Evolutionary conservation across 30 jellyfish, hydroid and myxozoan genomes (phyloP).

Genomic region (Cassiopea andromeda): DNA sequence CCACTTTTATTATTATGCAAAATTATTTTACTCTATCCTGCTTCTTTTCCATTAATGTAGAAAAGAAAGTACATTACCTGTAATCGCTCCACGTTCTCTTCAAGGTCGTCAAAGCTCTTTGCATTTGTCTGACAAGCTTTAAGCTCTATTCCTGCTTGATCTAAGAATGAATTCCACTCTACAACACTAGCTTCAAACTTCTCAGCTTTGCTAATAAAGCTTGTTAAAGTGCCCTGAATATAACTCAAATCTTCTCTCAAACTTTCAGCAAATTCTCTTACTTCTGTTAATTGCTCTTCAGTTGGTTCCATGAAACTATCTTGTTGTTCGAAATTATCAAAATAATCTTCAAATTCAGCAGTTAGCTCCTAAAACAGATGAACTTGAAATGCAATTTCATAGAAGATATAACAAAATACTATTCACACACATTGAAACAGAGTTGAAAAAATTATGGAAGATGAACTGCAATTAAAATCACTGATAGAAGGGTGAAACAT

Average conservation of each 20-base stretch:
- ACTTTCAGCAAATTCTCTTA: not conserved
- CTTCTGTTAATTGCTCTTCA: not conserved
- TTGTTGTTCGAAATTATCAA: not conserved
- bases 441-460: too few relatives aligned
- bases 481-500: not conserved
- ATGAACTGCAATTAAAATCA: not conserved
- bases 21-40: too few relatives aligned
- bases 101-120: slow-evolving; percentile 33
- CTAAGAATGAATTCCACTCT: slow-evolving; percentile 58
- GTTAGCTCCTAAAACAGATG: slow-evolving; percentile 15
- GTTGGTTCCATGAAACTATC: not conserved
- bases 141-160: slow-evolving; percentile 47
- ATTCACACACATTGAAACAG: not conserved
- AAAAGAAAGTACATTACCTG: slow-evolving; percentile 61
- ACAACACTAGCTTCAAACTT: slow-evolving; percentile 35
- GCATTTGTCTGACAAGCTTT: slow-evolving; percentile 24
- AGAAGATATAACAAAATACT: not conserved
- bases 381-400: too few relatives aligned
- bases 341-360: slow-evolving; percentile 6
- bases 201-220: slow-evolving; percentile 3
- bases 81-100: slow-evolving; percentile 45
- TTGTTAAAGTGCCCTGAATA: not conserved
- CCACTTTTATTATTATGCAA: too few relatives aligned
- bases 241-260: not conserved
- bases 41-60: too few relatives aligned